Percentiles rank a stretch among this genome's conserved stretches.
These are phyloP conservation scores for Drosophila paramelanica DNA, from an alignment of 2,888 invertebrate genomes.

Conservation along the genomic window DNA sequence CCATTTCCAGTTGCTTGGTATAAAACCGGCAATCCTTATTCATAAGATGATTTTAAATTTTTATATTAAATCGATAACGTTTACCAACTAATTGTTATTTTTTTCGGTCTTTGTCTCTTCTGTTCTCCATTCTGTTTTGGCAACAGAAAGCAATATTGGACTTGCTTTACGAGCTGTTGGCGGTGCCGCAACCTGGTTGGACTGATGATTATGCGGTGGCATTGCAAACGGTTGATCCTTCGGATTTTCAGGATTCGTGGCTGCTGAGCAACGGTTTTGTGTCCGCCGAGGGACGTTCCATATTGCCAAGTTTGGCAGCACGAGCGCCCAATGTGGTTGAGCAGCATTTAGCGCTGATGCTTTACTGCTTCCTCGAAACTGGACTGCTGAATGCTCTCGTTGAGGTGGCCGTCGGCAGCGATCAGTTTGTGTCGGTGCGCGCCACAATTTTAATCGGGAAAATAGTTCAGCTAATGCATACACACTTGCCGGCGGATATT, in stretches of 20 bases:
- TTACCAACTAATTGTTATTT: background rate
- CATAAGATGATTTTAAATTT: too few relatives aligned
- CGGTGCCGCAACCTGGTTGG: constrained; percentile 95
- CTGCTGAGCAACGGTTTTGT: constrained; percentile 96
- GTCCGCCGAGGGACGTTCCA: constrained; percentile 94
- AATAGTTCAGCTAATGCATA: constrained; percentile 93
- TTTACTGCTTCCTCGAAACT: constrained; percentile 94
- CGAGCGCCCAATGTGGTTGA: constrained; percentile 95
- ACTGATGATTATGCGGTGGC: constrained; percentile 96
- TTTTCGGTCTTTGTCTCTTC: background rate
- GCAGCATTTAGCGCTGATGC: constrained; percentile 94
- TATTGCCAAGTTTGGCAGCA: constrained; percentile 94
- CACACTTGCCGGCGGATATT: constrained; percentile 94
- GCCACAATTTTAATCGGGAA: constrained; percentile 96
- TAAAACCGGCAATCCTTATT: too few relatives aligned
- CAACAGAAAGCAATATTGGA: constrained; percentile 95
- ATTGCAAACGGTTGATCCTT: constrained; percentile 94
- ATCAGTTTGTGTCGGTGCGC: constrained; percentile 95
- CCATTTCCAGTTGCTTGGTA: too few relatives aligned
- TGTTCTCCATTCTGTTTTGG: background rate
- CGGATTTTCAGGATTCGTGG: constrained; percentile 93
- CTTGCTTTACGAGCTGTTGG: constrained; percentile 94
- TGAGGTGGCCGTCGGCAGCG: constrained; percentile 95
- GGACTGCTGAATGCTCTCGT: constrained; percentile 95
- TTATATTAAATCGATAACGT: too few relatives aligned